Evolutionary conservation across 2,113 vertebrate species (phyloP), one percentile per base, ranked within the genome.

Genomic region (Sarotherodon lohbergeri): DNA sequence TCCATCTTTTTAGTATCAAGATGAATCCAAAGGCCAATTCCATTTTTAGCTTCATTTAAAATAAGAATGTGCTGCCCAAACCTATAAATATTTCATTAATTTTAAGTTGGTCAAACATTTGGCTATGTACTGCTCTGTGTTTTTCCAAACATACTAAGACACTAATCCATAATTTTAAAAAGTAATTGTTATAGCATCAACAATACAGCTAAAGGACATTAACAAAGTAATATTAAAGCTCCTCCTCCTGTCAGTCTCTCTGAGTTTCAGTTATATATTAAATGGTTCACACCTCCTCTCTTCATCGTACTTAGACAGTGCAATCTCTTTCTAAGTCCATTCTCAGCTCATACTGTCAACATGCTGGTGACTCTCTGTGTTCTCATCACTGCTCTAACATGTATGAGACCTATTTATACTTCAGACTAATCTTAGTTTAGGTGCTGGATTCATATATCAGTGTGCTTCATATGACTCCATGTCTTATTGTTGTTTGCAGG

Each of bases 401-500:
- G 11, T 56, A 56, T 56, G 54, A 56, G 11, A 56, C 55, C 22
- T 27, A 27, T 56, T 56, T 56, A 56, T 56, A 56, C 11, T 56
- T 24, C 55, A 56, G 55, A 56, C 22, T 56, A 56, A 24, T 56
- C 22, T 56, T 56, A 56, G 11, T 27, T 56, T 56, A 56, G 22
- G 55, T 27, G 55, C 22, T 56, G 55, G 3, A 24, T 55, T 55
- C 10, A 55, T 2, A 55, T 55, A 0, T 55, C 11, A 56, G 54
- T 56, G 54, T 24, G 0, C 22, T 56, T 56, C 22, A 4, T 0
- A 56, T 56, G 22, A 56, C 54, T 56, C 22, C 11, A 27, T 56
- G 54, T 55, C 0, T 24, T 55, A 0, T 12, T 55, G 5, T 55
- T 55, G n/a, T 55, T 24, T 56, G 54, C 54, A 56, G 54, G 0